phyloP scores from a whole-genome alignment of 2,113 vertebrate species.

The Oryctolagus cuniculus region mOryCun1.1 NC_091445.1:93268001-93268500 shows the following conservation, averaged over 20 bases:
- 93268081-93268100: neutral
- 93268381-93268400: neutral
- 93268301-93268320: neutral
- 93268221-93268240: neutral
- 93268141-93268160: neutral
- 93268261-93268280: neutral
- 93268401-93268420: neutral
- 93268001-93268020: rapidly evolving
- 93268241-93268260: neutral
- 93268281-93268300: neutral
- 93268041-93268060: neutral
- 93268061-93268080: no score
- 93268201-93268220: neutral
- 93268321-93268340: neutral
- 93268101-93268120: neutral
- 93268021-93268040: neutral
- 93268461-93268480: neutral
- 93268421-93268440: neutral
- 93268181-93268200: neutral
- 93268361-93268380: no score
- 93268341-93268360: neutral
- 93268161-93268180: neutral
- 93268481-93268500: neutral
- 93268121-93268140: neutral
- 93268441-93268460: neutral